Percentiles rank a stretch among this genome's conserved stretches.
Conservation (phyloP, 2,797 vertebrate species). For the Sebastes glaucus region DNA sequence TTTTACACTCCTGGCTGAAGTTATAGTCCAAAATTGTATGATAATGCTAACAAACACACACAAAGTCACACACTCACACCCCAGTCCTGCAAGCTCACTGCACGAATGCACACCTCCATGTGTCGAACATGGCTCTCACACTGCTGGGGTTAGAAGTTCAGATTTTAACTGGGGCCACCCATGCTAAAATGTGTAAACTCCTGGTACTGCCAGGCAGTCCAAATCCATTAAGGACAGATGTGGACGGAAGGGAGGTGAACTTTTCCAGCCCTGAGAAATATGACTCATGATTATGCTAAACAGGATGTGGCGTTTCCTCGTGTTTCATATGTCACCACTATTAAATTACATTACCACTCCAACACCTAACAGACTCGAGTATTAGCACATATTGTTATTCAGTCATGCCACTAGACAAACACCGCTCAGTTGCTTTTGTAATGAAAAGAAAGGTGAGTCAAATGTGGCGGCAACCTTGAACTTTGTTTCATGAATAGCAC, state of each 20-base stretch:
- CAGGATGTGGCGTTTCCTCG: constrained; percentile 31
- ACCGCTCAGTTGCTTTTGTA: neutral
- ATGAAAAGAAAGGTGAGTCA: constrained; percentile 39
- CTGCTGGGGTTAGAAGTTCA: constrained; percentile 58
- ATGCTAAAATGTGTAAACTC: constrained; percentile 43
- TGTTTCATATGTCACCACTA: constrained; percentile 2
- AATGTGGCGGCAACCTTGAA: constrained; percentile 65
- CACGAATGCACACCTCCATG: constrained; percentile 5
- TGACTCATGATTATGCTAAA: constrained; percentile 35
- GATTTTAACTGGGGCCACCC: constrained; percentile 58
- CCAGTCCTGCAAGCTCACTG: neutral
- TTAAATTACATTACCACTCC: constrained; percentile 13
- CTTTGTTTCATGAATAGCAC: constrained; percentile 58
- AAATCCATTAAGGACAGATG: constrained; percentile 57
- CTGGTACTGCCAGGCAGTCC: constrained; percentile 19
- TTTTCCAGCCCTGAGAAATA: constrained; percentile 35
- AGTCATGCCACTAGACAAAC: neutral
- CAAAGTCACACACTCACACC: neutral
- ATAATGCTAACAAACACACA: neutral
- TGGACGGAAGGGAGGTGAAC: constrained; percentile 24
- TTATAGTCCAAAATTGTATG: neutral
- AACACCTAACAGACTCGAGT: neutral
- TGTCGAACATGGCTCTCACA: constrained; percentile 23
- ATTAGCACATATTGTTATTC: constrained; percentile 27
- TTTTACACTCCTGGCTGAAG: neutral